These are phyloP conservation scores for Mustela lutreola DNA, from an alignment of 2,113 vertebrate species.

Conservation along the genomic window DNA sequence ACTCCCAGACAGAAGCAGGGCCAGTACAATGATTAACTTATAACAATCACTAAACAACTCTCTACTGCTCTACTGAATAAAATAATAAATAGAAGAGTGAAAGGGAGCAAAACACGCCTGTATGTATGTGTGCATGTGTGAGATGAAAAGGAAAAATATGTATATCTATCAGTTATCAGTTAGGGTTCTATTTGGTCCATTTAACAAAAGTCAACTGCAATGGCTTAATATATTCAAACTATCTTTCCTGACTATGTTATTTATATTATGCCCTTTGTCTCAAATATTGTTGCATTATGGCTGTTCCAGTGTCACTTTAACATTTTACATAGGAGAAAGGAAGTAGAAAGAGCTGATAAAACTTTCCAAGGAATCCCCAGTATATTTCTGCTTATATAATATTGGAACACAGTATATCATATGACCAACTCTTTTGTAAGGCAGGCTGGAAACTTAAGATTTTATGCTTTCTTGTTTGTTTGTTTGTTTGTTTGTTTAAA, in stretches of 20 bases:
- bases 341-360: background rate
- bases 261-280: background rate
- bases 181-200: background rate
- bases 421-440: background rate
- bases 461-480: background rate
- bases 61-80: background rate
- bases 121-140: background rate
- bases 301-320: background rate
- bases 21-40: background rate
- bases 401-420: background rate
- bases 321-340: background rate
- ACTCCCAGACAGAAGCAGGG: background rate
- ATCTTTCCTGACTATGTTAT: background rate
- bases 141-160: background rate
- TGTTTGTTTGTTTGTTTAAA: background rate
- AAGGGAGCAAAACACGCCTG: background rate
- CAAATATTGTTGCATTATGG: background rate
- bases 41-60: background rate
- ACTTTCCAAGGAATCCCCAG: background rate
- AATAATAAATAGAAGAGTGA: background rate
- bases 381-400: background rate
- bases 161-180: background rate
- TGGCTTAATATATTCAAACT: background rate
- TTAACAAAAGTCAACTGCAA: background rate
- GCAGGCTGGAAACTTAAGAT: background rate